These are phyloP conservation scores for Ramphastos sulfuratus DNA, from an alignment of 2,113 vertebrate species.

Conservation along the genomic window DNA sequence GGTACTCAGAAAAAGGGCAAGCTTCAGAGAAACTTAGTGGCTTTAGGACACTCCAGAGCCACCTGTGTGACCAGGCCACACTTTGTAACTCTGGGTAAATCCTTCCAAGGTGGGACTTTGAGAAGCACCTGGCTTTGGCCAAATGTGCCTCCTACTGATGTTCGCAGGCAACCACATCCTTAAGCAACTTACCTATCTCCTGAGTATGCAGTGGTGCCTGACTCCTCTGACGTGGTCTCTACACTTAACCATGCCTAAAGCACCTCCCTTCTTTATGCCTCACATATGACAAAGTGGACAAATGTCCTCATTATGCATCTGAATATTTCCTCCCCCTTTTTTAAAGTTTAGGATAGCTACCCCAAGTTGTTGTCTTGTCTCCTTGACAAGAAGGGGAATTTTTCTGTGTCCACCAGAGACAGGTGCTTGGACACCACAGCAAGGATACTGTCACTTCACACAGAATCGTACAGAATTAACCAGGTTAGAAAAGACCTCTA, in stretches of 20 bases:
- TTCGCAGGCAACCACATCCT: background rate
- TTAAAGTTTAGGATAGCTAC: background rate
- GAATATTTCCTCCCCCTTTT: background rate
- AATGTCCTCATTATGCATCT: background rate
- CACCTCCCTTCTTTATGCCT: rapidly evolving
- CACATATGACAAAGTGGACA: rapidly evolving
- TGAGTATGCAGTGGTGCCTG: rapidly evolving
- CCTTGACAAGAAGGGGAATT: rapidly evolving
- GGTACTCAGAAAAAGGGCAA: background rate
- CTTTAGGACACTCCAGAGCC: background rate
- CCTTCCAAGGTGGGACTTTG: background rate
- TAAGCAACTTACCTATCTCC: background rate
- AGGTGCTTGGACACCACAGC: no score
- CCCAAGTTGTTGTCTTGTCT: background rate
- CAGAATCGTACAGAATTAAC: no score
- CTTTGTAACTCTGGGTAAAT: background rate
- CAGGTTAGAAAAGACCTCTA: no score
- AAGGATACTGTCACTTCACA: background rate
- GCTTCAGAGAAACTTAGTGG: background rate
- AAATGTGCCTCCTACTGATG: background rate
- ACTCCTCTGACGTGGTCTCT: background rate
- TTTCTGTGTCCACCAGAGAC: background rate
- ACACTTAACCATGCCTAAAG: background rate
- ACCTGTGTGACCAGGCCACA: rapidly evolving
- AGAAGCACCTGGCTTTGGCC: background rate